phyloP scores from a whole-genome alignment of 2,888 invertebrate species.

The Notocelia uddmanniana region DNA sequence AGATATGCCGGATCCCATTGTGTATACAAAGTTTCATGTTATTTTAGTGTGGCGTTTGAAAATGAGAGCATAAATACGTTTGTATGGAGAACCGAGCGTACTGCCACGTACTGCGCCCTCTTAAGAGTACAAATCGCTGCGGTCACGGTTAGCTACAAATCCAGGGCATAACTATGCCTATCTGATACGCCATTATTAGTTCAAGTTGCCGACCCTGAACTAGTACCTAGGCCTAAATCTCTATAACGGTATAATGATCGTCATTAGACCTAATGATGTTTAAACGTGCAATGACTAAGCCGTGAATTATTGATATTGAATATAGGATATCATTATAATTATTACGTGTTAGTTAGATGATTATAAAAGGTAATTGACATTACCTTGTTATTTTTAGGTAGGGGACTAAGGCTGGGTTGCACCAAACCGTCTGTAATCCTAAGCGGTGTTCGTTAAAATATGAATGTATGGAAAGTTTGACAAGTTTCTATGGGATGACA shows the following conservation, averaged over 20 bases:
- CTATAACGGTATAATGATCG: too few species aligned
- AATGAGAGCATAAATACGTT: too few species aligned
- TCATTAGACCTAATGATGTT: too few species aligned
- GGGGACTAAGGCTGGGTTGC: background rate
- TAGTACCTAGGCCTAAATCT: slow-evolving; percentile 22
- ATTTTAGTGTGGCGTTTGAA: too few species aligned
- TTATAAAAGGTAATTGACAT: background rate
- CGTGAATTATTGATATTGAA: slow-evolving; percentile 6
- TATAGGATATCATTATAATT: background rate
- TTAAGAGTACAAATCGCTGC: background rate
- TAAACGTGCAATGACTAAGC: slow-evolving; percentile 10
- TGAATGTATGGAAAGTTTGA: too few species aligned
- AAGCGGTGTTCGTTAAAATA: too few species aligned
- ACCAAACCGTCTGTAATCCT: too few species aligned
- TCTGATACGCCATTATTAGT: slow-evolving; percentile 8
- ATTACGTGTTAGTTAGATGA: background rate
- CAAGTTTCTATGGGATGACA: too few species aligned
- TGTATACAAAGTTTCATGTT: too few species aligned
- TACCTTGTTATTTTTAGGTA: background rate
- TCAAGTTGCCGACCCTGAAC: slow-evolving; percentile 30
- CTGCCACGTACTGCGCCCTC: too few species aligned
- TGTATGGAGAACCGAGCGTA: too few species aligned
- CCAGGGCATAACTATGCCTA: slow-evolving; percentile 3
- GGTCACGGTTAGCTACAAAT: slow-evolving; percentile 12
- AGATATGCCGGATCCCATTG: too few species aligned